Conservation (phyloP, 2,113 vertebrate species). For the Carettochelys insculpta region DNA sequence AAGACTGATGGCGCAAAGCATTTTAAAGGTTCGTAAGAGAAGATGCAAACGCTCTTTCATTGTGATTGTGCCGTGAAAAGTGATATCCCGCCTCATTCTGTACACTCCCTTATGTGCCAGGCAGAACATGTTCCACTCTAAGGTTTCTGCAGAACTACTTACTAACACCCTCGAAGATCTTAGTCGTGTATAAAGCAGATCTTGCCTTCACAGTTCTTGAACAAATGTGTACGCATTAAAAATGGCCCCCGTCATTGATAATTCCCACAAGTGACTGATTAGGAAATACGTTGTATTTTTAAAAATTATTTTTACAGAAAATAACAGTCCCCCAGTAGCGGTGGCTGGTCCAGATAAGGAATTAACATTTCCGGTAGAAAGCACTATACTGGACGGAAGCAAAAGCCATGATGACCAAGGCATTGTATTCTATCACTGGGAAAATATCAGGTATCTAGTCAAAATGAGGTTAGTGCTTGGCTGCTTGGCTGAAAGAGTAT, state of each 20-base stretch:
- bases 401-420: constrained; percentile 83
- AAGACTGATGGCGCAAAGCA: rapidly evolving
- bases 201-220: background rate
- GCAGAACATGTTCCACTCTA: background rate
- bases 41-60: background rate
- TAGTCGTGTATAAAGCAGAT: background rate
- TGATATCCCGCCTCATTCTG: background rate
- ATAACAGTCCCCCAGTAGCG: constrained; percentile 82
- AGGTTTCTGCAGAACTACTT: background rate
- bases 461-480: background rate
- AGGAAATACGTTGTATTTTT: background rate
- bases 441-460: constrained; percentile 79
- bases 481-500: background rate
- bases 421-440: constrained; percentile 82
- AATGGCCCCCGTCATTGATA: background rate
- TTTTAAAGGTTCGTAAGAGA: background rate
- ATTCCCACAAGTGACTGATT: background rate
- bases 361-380: constrained; percentile 80
- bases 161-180: background rate
- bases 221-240: background rate
- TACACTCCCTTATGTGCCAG: background rate
- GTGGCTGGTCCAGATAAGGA: constrained; percentile 84
- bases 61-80: background rate
- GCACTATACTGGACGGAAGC: constrained; percentile 81
- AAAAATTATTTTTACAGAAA: constrained; percentile 59